Evolutionary conservation across 2,888 invertebrate genomes (phyloP).

Genomic region (Priocnemis perturbator): DNA sequence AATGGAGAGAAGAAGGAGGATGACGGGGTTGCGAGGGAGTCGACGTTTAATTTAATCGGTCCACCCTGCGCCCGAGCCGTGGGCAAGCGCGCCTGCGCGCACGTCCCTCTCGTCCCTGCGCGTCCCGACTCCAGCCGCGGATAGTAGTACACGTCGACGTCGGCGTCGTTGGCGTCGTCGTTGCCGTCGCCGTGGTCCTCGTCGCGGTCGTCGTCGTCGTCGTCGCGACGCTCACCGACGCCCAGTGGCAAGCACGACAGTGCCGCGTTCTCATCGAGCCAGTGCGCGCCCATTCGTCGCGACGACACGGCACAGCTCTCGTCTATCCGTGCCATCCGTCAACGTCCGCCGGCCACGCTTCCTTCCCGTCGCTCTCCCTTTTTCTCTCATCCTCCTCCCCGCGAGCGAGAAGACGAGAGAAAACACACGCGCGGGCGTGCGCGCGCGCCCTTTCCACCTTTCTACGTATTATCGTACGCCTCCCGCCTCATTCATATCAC

Average conservation of each 20-base stretch:
- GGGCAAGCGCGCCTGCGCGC: not conserved
- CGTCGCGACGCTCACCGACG: conserved; percentile 45
- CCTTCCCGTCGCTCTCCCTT: not conserved
- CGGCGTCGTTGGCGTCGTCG: conserved; percentile 7
- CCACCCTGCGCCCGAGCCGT: conserved; percentile 1
- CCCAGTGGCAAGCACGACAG: conserved; percentile 37
- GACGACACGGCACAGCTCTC: conserved; percentile 23
- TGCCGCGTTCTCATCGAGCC: conserved; percentile 11
- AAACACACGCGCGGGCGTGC: no score
- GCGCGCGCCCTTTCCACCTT: no score
- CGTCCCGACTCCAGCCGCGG: not conserved
- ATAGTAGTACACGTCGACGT: conserved; percentile 5
- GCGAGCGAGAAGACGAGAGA: no score
- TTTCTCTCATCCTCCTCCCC: not conserved
- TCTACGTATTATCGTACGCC: no score
- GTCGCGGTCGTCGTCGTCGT: conserved; percentile 31
- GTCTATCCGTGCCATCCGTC: no score
- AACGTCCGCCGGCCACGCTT: no score
- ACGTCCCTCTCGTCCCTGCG: not conserved
- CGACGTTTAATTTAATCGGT: conserved; percentile 7
- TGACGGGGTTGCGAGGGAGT: conserved; percentile 3
- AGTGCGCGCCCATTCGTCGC: conserved; percentile 53
- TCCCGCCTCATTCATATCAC: no score
- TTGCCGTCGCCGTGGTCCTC: not conserved
- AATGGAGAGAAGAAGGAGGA: not conserved